phyloP scores from a whole-genome alignment of 2,113 vertebrate genomes.

The Monopterus albus region DNA sequence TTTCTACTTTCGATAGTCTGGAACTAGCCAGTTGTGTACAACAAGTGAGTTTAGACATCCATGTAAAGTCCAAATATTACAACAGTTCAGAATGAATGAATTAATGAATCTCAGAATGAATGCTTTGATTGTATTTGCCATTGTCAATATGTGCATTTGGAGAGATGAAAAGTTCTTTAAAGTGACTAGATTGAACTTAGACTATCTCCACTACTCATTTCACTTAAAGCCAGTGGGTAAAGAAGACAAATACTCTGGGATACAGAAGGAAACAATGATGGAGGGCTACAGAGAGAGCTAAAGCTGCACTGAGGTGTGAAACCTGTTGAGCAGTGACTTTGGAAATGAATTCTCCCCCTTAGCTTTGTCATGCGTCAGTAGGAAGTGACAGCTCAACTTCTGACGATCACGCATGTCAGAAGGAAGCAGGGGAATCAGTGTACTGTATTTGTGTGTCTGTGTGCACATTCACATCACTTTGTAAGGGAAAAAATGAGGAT shows the following conservation, averaged over 20 bases:
- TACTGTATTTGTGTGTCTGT: conserved; percentile 9
- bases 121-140: neutral
- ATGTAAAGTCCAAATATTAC: no score
- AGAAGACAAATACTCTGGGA: conserved; percentile 27
- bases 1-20: no score
- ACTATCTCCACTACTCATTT: conserved; percentile 31
- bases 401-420: conserved; percentile 48
- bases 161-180: conserved; percentile 36
- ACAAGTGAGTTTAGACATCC: no score
- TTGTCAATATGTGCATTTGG: neutral
- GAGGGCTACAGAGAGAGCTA: conserved; percentile 30
- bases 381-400: conserved; percentile 52
- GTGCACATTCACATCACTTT: conserved; percentile 9
- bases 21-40: no score
- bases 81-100: no score
- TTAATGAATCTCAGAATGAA: conserved; percentile 11
- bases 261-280: conserved; percentile 31
- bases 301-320: conserved; percentile 55
- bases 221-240: conserved; percentile 31
- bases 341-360: conserved; percentile 50
- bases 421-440: conserved; percentile 9
- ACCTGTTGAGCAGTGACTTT: conserved; percentile 36
- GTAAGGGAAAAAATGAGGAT: conserved; percentile 2
- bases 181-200: conserved; percentile 49
- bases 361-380: conserved; percentile 53